phyloP scores from a whole-genome alignment of 1,140 invertebrate species.

The Temnothorax curvispinosus region DNA sequence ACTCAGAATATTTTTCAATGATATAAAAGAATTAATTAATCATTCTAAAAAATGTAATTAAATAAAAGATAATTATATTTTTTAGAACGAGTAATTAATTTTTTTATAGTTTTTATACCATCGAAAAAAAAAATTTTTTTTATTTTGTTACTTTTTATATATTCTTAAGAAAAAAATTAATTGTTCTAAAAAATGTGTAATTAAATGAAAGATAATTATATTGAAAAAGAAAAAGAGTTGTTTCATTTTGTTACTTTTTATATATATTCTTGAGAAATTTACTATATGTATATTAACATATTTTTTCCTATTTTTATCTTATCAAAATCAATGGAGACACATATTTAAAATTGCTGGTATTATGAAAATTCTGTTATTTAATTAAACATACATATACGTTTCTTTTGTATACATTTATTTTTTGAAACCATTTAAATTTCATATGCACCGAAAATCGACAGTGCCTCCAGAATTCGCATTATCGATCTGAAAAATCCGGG shows the following conservation, averaged over 20 bases:
- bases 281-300: background rate
- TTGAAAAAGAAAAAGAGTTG: background rate
- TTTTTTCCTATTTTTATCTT: background rate
- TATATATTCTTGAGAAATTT: background rate
- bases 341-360: background rate
- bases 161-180: background rate
- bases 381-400: background rate
- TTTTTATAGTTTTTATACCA: background rate
- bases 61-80: background rate
- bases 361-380: background rate
- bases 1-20: too few species aligned
- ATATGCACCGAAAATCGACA: background rate
- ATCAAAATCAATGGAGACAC: background rate
- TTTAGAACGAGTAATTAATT: background rate
- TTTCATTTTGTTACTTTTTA: background rate
- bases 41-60: too few species aligned
- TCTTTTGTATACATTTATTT: background rate
- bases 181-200: too few species aligned
- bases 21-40: too few species aligned
- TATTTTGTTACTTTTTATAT: background rate
- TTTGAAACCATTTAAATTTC: background rate
- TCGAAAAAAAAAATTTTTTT: background rate
- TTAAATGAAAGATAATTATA: background rate
- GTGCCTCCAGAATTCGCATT: background rate
- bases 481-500: slow-evolving; percentile 9